These are phyloP conservation scores for Spizella passerina DNA, from an alignment of 2,797 vertebrate genomes.

Conservation along the genomic window DNA sequence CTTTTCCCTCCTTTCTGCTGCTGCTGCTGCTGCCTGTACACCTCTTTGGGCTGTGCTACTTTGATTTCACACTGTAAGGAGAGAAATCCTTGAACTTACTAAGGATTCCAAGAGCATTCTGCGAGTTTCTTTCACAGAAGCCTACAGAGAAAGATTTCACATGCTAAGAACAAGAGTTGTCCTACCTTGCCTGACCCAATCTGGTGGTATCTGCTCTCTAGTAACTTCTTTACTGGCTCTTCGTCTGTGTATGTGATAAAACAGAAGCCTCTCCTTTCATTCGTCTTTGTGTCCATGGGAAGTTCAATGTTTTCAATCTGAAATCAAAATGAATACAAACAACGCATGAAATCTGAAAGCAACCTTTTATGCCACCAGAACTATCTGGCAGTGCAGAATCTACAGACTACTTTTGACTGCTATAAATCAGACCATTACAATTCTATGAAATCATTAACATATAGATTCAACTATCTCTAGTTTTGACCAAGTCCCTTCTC, in stretches of 20 bases:
- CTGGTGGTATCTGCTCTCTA: conserved; percentile 89
- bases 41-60: conserved; percentile 90
- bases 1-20: conserved; percentile 84
- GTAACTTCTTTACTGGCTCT: conserved; percentile 86
- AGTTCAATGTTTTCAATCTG: conserved; percentile 91
- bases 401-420: background rate
- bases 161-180: background rate
- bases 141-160: fast-evolving
- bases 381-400: fast-evolving
- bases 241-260: conserved; percentile 87
- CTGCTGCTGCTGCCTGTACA: conserved; percentile 88
- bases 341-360: fast-evolving
- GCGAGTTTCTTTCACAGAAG: background rate
- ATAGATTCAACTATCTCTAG: fast-evolving
- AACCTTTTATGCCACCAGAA: background rate
- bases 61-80: conserved; percentile 86
- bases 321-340: background rate
- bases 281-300: conserved; percentile 89
- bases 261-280: conserved; percentile 88
- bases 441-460: background rate
- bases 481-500: background rate
- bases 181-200: conserved; percentile 88
- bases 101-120: background rate
- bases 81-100: background rate
- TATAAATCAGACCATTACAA: background rate